These are phyloP conservation scores for Ladona fulva DNA, from an alignment of 1,140 invertebrate species.

Conservation along the genomic window DNA sequence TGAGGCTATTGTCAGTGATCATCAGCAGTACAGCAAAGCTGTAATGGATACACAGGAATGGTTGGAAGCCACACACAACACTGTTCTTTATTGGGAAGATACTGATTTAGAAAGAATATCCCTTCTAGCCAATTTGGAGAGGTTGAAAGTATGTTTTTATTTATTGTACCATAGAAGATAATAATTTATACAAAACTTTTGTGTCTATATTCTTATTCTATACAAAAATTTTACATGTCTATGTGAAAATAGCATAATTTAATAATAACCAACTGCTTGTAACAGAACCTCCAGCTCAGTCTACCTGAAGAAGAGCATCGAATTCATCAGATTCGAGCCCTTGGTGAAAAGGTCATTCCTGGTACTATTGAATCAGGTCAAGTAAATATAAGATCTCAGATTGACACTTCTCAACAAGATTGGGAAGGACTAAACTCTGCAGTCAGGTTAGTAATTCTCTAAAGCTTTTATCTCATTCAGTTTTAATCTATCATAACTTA, in stretches of 20 bases:
- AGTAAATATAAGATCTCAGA: slow-evolving; percentile 72
- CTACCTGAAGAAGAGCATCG: slow-evolving; percentile 78
- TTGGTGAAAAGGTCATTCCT: slow-evolving; percentile 84
- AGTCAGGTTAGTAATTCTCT: slow-evolving; percentile 40
- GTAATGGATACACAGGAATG: slow-evolving; percentile 83
- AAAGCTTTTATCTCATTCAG: not conserved
- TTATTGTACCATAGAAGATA: not conserved
- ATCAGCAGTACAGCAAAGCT: slow-evolving; percentile 84
- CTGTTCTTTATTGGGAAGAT: slow-evolving; percentile 78
- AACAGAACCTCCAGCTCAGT: slow-evolving; percentile 60
- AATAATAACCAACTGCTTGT: not conserved
- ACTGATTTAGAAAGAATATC: slow-evolving; percentile 77
- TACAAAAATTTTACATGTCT: slow-evolving; percentile 12
- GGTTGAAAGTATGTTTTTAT: slow-evolving; percentile 52
- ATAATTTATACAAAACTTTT: not conserved
- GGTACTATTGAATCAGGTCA: slow-evolving; percentile 79
- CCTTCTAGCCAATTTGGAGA: slow-evolving; percentile 83
- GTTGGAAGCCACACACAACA: slow-evolving; percentile 80
- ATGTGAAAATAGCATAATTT: not conserved
- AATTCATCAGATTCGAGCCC: slow-evolving; percentile 62
- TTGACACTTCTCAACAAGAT: slow-evolving; percentile 79
- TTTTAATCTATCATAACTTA: too few relatives aligned
- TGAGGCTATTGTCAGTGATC: slow-evolving; percentile 83
- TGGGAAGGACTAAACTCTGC: slow-evolving; percentile 75
- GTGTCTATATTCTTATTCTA: not conserved